phyloP scores from a whole-genome alignment of 2,113 vertebrate genomes.

The Engystomops pustulosus region DNA sequence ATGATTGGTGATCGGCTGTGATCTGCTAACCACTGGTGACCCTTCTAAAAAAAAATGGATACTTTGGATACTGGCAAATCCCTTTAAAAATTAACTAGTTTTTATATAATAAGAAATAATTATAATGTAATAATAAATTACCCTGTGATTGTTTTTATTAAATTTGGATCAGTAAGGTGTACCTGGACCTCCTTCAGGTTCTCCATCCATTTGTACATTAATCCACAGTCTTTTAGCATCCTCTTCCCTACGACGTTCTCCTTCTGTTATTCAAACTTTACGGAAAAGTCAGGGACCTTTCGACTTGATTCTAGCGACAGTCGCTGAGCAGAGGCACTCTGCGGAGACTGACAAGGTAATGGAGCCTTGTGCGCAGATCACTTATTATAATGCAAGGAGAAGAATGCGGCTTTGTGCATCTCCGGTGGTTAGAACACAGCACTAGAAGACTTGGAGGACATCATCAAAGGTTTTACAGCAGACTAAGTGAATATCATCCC shows the following conservation, averaged over 20 bases:
- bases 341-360: constrained; percentile 43
- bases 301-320: constrained; percentile 7
- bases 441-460: constrained; percentile 47
- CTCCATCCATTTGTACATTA: too few species aligned
- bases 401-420: neutral
- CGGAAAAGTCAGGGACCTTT: constrained; percentile 39
- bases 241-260: neutral
- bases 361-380: constrained; percentile 18
- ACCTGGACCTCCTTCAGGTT: neutral
- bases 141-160: too few species aligned
- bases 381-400: constrained; percentile 43
- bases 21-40: too few species aligned
- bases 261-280: constrained; percentile 6
- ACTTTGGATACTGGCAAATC: too few species aligned
- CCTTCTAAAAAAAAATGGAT: too few species aligned
- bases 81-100: too few species aligned
- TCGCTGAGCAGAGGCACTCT: neutral
- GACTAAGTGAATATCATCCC: constrained; percentile 44
- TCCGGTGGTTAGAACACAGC: constrained; percentile 19
- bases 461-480: constrained; percentile 36
- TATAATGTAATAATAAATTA: too few species aligned
- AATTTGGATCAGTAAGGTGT: too few species aligned
- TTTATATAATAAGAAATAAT: too few species aligned
- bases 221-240: too few species aligned
- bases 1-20: too few species aligned